Evolutionary conservation across 2,888 invertebrate species (phyloP).

Genomic region (Machimus atricapillus): DNA sequence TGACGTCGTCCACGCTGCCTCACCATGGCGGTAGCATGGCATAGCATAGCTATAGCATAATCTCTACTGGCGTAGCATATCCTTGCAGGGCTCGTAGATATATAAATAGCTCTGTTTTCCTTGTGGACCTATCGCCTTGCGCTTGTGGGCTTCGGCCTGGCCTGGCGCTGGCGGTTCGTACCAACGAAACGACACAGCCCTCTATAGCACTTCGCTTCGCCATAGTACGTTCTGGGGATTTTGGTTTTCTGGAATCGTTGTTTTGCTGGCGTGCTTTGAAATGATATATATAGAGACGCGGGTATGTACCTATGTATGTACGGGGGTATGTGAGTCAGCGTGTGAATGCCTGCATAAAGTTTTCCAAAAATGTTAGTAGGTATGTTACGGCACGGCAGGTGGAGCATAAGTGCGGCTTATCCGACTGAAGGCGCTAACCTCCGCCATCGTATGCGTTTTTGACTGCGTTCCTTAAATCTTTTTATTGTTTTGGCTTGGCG

Average conservation of each 20-base stretch:
- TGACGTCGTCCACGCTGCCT: slow-evolving; percentile 24
- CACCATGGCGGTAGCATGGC: neutral
- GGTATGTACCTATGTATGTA: neutral
- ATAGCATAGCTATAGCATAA: neutral
- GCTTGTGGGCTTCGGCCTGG: slow-evolving; percentile 34
- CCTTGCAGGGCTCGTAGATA: neutral
- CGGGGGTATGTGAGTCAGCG: neutral
- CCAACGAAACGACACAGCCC: neutral
- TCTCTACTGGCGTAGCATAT: neutral
- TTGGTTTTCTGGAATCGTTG: slow-evolving; percentile 43
- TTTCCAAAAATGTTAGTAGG: slow-evolving; percentile 22
- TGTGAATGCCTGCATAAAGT: neutral
- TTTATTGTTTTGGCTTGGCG: neutral
- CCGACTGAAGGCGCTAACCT: slow-evolving; percentile 37
- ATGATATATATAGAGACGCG: slow-evolving; percentile 19
- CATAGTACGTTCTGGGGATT: slow-evolving; percentile 42
- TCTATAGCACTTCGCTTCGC: neutral
- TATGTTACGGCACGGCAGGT: slow-evolving; percentile 35
- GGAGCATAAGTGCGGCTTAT: slow-evolving; percentile 43
- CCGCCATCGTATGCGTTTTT: slow-evolving; percentile 34
- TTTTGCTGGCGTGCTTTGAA: slow-evolving; percentile 43
- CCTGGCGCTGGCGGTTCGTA: neutral
- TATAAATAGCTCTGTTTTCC: slow-evolving; percentile 19
- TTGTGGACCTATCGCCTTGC: slow-evolving; percentile 36
- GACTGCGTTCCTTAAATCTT: slow-evolving; percentile 6